Base-by-base conservation (phyloP, 37 sponge, comb jelly and placozoan genomes). In the Aphrocallistes beatrix region DNA sequence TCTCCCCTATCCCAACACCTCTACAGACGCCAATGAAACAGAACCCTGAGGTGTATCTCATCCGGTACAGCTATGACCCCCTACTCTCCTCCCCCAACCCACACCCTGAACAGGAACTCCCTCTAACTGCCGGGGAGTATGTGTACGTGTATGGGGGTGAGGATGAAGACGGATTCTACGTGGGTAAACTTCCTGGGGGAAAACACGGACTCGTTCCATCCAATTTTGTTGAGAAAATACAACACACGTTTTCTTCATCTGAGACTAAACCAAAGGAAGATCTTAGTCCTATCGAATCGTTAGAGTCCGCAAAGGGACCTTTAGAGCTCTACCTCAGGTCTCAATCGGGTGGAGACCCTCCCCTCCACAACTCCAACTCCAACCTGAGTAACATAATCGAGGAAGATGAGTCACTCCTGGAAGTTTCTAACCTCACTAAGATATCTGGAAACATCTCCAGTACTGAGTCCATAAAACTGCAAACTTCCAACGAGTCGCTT, bases 321-420 rank as follows among this genome's bases (percentile, higher is more conserved):
- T 60, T 60, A 28, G 75, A 60, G 28, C 21, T 60, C 10, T 60
- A 60, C 75, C 10, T 28, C 10, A 19, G n/a, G 21, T 8, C 32
- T 19, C 25, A 21, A 21, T 19, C 75, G n/a, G 75, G n/a, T 60
- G 28, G 3, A 1, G 13, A 42, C 45, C 13, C 45, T 16, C 21
- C n/a, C 1, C 17, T 60, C 10, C 75, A 60, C 75, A 13, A 6
- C 6, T 60, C 10, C 21, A 60, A 21, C 34, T 60, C 75, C 8
- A 60, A 60, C n/a, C 75, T 60, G 8, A 60, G 75, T 60, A 60
- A 60, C n/a, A 60, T 60, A 25, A 30, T 60, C n/a, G 75, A 60
- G 75, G 75, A 60, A 60, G 75, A 60, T 28, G 75, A 60, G n/a
- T 60, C 75, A 3, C 75, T 60, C 3, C n/a, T 60, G 75, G 75